Evolutionary conservation across 1,140 invertebrate species (phyloP).

Genomic region (Lucilia sericata): DNA sequence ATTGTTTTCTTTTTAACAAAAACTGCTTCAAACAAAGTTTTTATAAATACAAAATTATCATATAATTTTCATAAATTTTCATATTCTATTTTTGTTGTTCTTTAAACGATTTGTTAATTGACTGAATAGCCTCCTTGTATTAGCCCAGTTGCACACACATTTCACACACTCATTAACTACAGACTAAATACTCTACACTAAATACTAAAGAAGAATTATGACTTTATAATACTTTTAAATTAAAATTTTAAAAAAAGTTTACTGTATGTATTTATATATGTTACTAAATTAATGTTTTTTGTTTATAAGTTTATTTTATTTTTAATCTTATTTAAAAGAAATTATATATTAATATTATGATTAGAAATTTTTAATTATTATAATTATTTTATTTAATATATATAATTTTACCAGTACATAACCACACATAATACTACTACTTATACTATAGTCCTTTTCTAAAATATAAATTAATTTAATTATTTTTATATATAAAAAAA

Average conservation of each 20-base stretch:
- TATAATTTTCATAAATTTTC: too few relatives aligned
- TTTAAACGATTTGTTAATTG: too few relatives aligned
- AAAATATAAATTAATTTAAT: not conserved
- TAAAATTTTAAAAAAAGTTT: not conserved
- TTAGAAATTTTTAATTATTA: not conserved
- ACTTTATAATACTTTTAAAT: not conserved
- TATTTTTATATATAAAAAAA: too few relatives aligned
- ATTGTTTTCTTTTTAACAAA: too few relatives aligned
- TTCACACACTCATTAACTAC: not conserved
- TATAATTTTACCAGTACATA: not conserved
- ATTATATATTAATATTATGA: not conserved
- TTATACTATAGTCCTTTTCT: too few relatives aligned
- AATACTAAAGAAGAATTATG: not conserved
- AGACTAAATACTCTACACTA: conserved; percentile 13
- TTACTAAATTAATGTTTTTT: conserved; percentile 28
- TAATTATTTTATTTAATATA: too few relatives aligned
- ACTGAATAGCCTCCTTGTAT: too few relatives aligned
- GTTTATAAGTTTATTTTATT: conserved; percentile 6
- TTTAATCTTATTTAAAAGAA: not conserved
- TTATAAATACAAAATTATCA: too few relatives aligned
- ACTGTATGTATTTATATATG: conserved; percentile 8
- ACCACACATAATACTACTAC: too few relatives aligned
- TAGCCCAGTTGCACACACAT: not conserved
- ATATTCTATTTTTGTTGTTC: too few relatives aligned
- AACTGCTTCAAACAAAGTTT: too few relatives aligned